phyloP scores from a whole-genome alignment of 2,113 vertebrate genomes.

The Amblyornis subalaris region DNA sequence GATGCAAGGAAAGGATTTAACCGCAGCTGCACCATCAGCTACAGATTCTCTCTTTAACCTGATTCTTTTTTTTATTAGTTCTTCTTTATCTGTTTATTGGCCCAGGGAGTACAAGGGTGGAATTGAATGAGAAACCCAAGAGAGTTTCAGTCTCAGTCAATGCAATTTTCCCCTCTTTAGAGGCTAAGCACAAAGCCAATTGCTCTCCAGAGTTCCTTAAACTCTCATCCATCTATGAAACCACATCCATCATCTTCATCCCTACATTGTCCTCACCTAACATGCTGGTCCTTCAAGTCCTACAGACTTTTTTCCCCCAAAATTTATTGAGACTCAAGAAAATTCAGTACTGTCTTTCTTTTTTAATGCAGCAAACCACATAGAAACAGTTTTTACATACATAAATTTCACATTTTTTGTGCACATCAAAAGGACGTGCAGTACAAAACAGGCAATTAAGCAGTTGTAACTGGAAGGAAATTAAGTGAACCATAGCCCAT shows the following conservation, averaged over 20 bases:
- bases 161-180: slow-evolving; percentile 28
- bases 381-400: not conserved
- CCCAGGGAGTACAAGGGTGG: not conserved
- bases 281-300: not conserved
- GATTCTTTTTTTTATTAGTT: slow-evolving; percentile 36
- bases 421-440: not conserved
- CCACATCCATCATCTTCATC: not conserved
- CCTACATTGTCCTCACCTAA: not conserved
- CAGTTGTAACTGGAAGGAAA: not conserved
- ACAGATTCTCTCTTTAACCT: slow-evolving; percentile 13
- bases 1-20: not conserved
- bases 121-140: slow-evolving; percentile 39
- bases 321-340: not conserved
- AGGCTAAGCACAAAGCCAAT: slow-evolving; percentile 18
- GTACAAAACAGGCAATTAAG: not conserved
- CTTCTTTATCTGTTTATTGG: slow-evolving; percentile 46
- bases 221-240: not conserved
- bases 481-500: not conserved
- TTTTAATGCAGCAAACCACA: not conserved
- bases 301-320: not conserved
- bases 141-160: slow-evolving; percentile 19
- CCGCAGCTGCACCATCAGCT: not conserved
- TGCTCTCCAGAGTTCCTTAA: slow-evolving; percentile 28
- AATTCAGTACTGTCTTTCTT: not conserved
- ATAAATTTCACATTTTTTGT: not conserved